Evolutionary conservation across 2,113 vertebrate species (phyloP).

Genomic region (Ceuthmochares aereus): DNA sequence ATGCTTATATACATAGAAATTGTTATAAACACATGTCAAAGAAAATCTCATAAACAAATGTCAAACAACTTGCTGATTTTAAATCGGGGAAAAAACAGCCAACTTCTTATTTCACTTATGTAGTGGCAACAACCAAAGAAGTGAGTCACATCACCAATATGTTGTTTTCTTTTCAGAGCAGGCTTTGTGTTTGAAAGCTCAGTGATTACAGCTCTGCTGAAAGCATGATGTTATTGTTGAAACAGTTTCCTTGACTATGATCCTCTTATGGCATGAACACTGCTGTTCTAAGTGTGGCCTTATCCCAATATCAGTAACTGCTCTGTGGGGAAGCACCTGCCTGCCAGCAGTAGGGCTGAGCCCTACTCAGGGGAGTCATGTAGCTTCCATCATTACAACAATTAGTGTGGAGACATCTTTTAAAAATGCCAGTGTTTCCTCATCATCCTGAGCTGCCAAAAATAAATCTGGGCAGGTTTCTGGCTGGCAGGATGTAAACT

Average conservation of each 20-base stretch:
- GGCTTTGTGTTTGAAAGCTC: slow-evolving; percentile 48
- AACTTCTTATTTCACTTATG: neutral
- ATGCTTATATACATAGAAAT: neutral
- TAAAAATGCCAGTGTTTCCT: neutral
- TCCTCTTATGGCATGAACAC: neutral
- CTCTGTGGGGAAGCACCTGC: neutral
- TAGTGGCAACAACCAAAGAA: slow-evolving; percentile 14
- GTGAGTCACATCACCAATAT: slow-evolving; percentile 63
- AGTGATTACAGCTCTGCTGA: neutral
- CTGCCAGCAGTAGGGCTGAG: neutral
- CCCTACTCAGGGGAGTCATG: fast-evolving
- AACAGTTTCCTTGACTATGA: neutral
- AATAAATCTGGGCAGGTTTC: neutral
- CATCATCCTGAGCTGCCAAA: neutral
- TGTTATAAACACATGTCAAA: neutral
- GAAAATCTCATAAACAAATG: slow-evolving; percentile 10
- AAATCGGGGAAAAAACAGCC: neutral
- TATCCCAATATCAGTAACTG: neutral
- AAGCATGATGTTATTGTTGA: neutral
- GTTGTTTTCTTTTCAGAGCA: slow-evolving; percentile 53
- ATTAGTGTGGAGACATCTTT: neutral
- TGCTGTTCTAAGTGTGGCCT: neutral
- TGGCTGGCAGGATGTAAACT: neutral
- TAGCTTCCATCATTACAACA: neutral
- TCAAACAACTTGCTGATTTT: neutral